Base-by-base conservation (phyloP, 2,888 invertebrate species). In the Lepidocyrtoides sp. region DNA sequence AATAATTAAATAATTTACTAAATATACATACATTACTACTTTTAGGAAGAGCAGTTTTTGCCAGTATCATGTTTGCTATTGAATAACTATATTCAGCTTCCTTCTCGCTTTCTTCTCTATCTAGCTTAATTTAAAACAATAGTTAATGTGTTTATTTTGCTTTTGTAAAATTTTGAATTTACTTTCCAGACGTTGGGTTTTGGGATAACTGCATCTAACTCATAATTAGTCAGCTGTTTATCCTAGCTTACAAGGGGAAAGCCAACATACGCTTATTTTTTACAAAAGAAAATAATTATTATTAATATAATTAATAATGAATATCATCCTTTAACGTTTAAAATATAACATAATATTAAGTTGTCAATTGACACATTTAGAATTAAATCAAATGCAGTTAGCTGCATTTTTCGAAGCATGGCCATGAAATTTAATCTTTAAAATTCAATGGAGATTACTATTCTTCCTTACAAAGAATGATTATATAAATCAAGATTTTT, bases 241-340 rank as follows among this genome's bases (percentile, higher is more conserved):
- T 92, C 93, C 92, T 93, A 93, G 91, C 93, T 93, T 93, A 92
- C 89, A 92, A 93, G 93, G 93, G 93, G 93, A 92, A 93, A 93
- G 92, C 93, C 91, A 83, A 92, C 91, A 91, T 93, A 93, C 93
- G 93, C 93, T 93, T 92, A 82, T 82, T 91, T 92, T 91, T 82
- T 89, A 89, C 83, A 79, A 85, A 89, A 77, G 36, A 66, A 66
- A 81, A 60, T 89, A 85, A 89, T 92, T 85, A 85, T 82, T 60
- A 41, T 60, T 82, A 57, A 82, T 60, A 82, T 60, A 57, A 82
- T 82, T 82, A 82, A 82, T 82, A 82, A 60, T 60, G 57, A 82
- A 82, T 60, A 57, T 79, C 14, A 57, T 23, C 32, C 5, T 44
- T 23, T 23, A 7, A 23, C 17, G 0, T n/a, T 69, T 69, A 41